Base-by-base conservation (phyloP, 2,888 invertebrate species). In the Andrena hattorfiana region DNA sequence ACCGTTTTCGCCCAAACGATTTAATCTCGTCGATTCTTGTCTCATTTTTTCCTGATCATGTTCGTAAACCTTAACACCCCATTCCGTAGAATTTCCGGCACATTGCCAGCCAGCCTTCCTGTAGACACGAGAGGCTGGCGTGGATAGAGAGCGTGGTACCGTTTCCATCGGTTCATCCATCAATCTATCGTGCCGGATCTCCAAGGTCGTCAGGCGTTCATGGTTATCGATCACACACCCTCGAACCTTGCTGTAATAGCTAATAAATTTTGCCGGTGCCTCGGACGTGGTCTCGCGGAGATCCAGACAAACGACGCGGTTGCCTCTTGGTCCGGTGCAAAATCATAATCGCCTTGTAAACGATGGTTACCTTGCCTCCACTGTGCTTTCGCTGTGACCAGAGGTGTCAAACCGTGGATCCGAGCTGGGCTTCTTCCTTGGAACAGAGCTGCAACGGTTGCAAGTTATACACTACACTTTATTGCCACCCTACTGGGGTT, bases 191-290 rank as follows among this genome's bases (percentile, higher is more conserved):
- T 32, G 77, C 71, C 87, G 89, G 84, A 88, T 88, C 82, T 84
- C 81, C 87, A 90, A 89, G 86, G 85, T 90, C 90, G 88, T 89
- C 86, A 78, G 83, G 74, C 83, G 84, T 86, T 83, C 85, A 84
- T 80, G 88, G 84, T 89, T 82, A 90, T 90, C 90, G 90, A 90
- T 90, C 90, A 88, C 82, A 68, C 74, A 51, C 63, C 71, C 75
- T 66, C 75, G 64, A 84, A 71, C 85, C 85, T 81, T 81, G 81
- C 81, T 85, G 89, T 88, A 90, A 89, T 88, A 84, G 87, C 90
- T 90, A 91, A 91, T 90, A 90, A 92, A 92, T 91, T 88, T 88
- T 85, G 77, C 82, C 77, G 59, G 42, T 84, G 66, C 82, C 81
- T 79, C 74, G 62, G 63, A 56, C 77, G 64, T 77, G 83, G 81